Evolutionary conservation across 1,140 invertebrate genomes (phyloP).

Genomic region (Palaemon carinicauda): DNA sequence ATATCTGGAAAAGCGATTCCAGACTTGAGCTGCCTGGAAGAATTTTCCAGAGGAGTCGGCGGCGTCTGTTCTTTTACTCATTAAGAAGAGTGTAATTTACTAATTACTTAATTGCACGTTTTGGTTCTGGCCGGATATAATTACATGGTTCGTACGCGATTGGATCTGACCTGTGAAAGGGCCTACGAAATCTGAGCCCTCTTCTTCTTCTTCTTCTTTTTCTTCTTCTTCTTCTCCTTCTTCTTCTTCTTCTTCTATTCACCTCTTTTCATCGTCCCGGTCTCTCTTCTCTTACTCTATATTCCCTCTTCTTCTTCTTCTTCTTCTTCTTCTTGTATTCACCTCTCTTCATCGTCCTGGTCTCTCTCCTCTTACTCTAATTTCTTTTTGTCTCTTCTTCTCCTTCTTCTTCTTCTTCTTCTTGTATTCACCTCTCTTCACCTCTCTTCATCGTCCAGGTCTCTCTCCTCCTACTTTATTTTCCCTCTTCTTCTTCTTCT

Average conservation of each 20-base stretch:
- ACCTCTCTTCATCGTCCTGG: no score
- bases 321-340: not conserved
- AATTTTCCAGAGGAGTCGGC: not conserved
- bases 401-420: no score
- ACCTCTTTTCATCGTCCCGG: not conserved
- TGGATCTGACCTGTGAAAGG: conserved; percentile 22
- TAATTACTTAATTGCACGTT: conserved; percentile 53
- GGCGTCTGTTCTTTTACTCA: conserved; percentile 36
- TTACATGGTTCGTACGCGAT: conserved; percentile 41
- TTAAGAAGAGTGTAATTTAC: conserved; percentile 53
- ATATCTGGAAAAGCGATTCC: no score
- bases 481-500: not conserved
- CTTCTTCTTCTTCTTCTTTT: not conserved
- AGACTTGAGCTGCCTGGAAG: no score
- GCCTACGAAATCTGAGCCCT: not conserved
- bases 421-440: not conserved
- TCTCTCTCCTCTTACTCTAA: no score
- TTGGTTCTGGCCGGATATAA: conserved; percentile 42
- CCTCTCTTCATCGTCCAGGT: not conserved
- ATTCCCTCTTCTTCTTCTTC: not conserved
- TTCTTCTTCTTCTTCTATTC: not conserved
- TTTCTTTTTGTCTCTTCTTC: not conserved
- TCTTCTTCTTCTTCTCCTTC: not conserved
- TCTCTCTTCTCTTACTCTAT: not conserved
- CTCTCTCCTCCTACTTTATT: not conserved